Evolutionary conservation across 2,888 invertebrate genomes (phyloP), one percentile per base, ranked within the genome.

Genomic region (Leucoptera coffeella): DNA sequence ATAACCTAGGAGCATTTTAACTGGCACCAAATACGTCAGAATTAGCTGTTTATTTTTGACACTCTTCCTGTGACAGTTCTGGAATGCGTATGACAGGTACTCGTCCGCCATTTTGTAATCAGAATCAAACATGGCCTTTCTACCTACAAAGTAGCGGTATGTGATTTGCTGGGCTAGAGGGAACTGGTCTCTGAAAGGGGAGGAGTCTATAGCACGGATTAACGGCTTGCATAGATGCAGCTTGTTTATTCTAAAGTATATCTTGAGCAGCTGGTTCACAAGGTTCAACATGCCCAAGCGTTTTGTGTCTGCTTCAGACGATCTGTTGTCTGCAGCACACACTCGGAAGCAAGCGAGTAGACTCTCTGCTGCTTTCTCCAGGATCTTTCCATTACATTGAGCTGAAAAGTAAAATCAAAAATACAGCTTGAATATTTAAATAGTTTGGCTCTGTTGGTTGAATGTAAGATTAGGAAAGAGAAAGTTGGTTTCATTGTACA

Each of bases 41-140:
- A 96, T 95, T 22, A 92, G 73, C 32, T 89, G 73, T 47, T 96
- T 96, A 55, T 99, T 99, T 43, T 83, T 87, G 29, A 71, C 75
- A 32, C 85, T 86, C 28, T 76, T 74, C 32, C 73, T 75, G 38
- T 92, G 91, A 43, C 97, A 96, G 43, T 88, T 83, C 47, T 85
- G 80, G 53, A 97, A 97, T 1, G 97, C 95, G 56, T 84, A 99
- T 0, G 89, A 83, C 12, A 99, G 60, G 45, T 85, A 89, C 47
- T 91, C 86, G 51, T 97, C 94, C 12, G 97, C 97, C 56, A 81
- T 77, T 52, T 85, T 84, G 47, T 94, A 94, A 50, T 97, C 92
- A 29, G 93, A 93, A 57, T 99, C 97, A 52, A 97, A 99, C 92
- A 99, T 96, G 3, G 94, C 91, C 53, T 97, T 96, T 15, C 96